phyloP scores from a whole-genome alignment of 2,888 invertebrate genomes.

The Ochropacha duplaris region DNA sequence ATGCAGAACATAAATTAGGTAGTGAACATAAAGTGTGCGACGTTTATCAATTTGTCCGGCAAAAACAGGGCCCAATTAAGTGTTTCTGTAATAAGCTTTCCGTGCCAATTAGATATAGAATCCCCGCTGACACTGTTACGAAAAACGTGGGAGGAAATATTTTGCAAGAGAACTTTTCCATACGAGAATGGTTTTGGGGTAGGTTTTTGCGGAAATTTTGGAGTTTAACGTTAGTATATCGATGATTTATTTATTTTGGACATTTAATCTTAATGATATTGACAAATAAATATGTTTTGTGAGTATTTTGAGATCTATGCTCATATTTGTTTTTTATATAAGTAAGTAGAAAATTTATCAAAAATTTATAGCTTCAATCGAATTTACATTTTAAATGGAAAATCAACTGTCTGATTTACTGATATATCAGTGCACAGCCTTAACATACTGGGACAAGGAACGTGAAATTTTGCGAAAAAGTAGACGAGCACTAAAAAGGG shows the following conservation, averaged over 20 bases:
- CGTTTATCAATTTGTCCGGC: neutral
- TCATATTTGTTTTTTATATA: too few species aligned
- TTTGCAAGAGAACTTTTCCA: neutral
- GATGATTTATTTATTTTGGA: neutral
- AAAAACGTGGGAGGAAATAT: neutral
- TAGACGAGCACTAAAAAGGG: too few species aligned
- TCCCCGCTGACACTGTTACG: neutral
- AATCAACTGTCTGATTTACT: too few species aligned
- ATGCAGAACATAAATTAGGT: neutral
- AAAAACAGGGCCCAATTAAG: neutral
- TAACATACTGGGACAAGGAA: too few species aligned
- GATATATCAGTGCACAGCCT: too few species aligned
- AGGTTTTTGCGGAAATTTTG: neutral
- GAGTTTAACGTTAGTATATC: too few species aligned
- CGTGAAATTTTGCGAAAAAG: too few species aligned
- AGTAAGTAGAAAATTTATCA: too few species aligned
- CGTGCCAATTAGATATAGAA: constrained; percentile 2
- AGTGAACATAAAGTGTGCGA: neutral
- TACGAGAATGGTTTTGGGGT: neutral
- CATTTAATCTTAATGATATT: neutral
- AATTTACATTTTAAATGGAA: too few species aligned
- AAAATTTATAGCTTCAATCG: too few species aligned
- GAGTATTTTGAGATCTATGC: too few species aligned
- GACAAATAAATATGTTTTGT: too few species aligned
- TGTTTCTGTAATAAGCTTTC: neutral